Percentiles rank a stretch among this genome's conserved stretches.
These are phyloP conservation scores for Eupithecia subumbrata DNA, from an alignment of 2,888 invertebrate genomes.

Conservation along the genomic window DNA sequence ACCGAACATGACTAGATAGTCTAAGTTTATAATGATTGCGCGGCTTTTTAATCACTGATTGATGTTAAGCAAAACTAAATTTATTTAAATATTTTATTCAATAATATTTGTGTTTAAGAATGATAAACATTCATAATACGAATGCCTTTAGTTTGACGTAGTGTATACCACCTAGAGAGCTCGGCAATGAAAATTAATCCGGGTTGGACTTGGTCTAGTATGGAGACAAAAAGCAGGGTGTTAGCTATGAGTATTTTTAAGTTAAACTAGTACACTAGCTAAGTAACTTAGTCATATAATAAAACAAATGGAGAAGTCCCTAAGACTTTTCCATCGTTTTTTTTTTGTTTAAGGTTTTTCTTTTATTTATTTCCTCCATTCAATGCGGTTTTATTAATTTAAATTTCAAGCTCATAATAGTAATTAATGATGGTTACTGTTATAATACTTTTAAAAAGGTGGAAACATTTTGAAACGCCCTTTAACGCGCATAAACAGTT, in stretches of 20 bases:
- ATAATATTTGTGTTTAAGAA: not conserved
- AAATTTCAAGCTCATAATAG: not conserved
- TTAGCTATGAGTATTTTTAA: slow-evolving; percentile 65
- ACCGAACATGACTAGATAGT: too few species aligned
- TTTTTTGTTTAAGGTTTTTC: not conserved
- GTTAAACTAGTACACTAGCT: slow-evolving; percentile 57
- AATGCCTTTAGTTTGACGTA: slow-evolving; percentile 30
- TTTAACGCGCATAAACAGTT: not conserved
- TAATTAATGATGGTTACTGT: not conserved
- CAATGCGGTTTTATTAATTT: not conserved
- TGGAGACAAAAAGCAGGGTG: slow-evolving; percentile 75
- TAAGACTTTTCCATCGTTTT: not conserved
- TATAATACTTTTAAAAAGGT: not conserved
- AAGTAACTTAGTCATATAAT: slow-evolving; percentile 35
- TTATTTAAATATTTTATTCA: not conserved
- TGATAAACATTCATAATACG: not conserved
- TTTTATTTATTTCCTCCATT: not conserved
- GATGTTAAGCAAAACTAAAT: not conserved
- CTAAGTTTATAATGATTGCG: not conserved
- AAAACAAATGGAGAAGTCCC: slow-evolving; percentile 41
- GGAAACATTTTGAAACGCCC: not conserved
- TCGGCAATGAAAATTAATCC: slow-evolving; percentile 21
- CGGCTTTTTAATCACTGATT: not conserved
- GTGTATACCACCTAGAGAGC: slow-evolving; percentile 24
- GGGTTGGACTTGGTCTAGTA: slow-evolving; percentile 33